Conservation (phyloP, 2,113 vertebrate species). For the Turnix velox region DNA sequence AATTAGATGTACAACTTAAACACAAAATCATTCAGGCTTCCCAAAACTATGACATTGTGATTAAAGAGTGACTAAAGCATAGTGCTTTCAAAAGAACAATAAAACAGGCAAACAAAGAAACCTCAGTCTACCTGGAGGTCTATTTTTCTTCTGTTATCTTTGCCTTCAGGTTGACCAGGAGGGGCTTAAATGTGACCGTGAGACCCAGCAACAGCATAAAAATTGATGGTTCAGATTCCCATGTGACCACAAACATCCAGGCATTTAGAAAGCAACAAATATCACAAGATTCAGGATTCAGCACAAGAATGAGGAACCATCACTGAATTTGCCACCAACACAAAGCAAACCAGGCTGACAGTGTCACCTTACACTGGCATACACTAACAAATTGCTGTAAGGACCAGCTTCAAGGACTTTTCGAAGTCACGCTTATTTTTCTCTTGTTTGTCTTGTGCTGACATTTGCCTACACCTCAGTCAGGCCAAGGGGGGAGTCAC, state of each 20-base stretch:
- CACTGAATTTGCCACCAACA: background rate
- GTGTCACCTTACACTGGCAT: conserved; percentile 2
- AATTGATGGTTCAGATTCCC: background rate
- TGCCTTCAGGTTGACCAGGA: background rate
- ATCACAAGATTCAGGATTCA: background rate
- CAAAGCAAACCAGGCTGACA: background rate
- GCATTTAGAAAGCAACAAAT: background rate
- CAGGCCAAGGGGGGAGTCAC: background rate
- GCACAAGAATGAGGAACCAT: background rate
- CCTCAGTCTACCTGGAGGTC: background rate
- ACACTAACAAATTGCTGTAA: background rate
- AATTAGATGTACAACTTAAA: background rate
- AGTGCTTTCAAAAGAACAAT: background rate
- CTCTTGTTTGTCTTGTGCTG: background rate
- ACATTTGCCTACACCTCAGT: background rate
- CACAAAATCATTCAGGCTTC: background rate
- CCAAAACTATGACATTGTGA: background rate
- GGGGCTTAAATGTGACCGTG: background rate
- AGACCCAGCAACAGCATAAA: background rate
- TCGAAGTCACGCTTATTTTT: conserved; percentile 23
- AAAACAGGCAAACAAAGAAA: background rate
- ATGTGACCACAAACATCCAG: background rate
- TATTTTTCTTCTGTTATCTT: background rate
- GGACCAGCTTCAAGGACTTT: conserved; percentile 26
- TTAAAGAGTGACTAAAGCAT: background rate